Conservation (phyloP, 2,113 vertebrate genomes). For the Platichthys stellatus region DNA sequence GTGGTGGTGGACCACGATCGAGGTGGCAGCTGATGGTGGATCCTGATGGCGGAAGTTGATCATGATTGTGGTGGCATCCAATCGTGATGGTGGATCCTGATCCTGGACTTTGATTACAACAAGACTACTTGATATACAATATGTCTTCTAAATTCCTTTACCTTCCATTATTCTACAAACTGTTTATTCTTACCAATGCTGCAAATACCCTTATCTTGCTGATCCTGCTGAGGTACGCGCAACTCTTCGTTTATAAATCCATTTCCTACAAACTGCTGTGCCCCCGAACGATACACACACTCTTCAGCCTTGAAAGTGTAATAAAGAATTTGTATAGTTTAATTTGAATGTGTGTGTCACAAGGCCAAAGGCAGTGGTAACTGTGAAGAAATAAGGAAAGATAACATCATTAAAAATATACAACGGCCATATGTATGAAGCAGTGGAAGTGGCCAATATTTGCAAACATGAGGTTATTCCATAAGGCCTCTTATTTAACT, state of each 20-base stretch:
- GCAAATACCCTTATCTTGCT: too few species aligned
- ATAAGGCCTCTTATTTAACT: slow-evolving; percentile 37
- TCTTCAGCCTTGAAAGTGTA: not conserved
- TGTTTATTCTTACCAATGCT: too few species aligned
- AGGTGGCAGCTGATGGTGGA: too few species aligned
- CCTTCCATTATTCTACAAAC: too few species aligned
- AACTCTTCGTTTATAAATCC: slow-evolving; percentile 17
- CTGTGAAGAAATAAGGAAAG: slow-evolving; percentile 15
- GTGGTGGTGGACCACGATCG: too few species aligned
- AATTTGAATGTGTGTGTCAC: slow-evolving; percentile 27
- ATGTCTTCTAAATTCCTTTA: too few species aligned
- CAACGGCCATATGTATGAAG: slow-evolving; percentile 21
- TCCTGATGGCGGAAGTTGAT: too few species aligned
- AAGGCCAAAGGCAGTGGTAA: slow-evolving; percentile 6
- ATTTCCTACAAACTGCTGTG: slow-evolving; percentile 51
- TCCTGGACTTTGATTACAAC: too few species aligned
- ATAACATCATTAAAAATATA: slow-evolving; percentile 57
- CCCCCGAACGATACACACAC: slow-evolving; percentile 17
- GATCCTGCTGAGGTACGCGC: slow-evolving; percentile 11
- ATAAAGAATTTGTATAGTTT: slow-evolving; percentile 28
- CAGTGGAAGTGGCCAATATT: slow-evolving; percentile 36
- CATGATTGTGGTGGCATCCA: too few species aligned
- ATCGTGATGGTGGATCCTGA: too few species aligned
- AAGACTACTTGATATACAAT: too few species aligned
- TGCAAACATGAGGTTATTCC: slow-evolving; percentile 30